Evolutionary conservation across 2,888 invertebrate species (phyloP).

Genomic region (Onchidella celtica): DNA sequence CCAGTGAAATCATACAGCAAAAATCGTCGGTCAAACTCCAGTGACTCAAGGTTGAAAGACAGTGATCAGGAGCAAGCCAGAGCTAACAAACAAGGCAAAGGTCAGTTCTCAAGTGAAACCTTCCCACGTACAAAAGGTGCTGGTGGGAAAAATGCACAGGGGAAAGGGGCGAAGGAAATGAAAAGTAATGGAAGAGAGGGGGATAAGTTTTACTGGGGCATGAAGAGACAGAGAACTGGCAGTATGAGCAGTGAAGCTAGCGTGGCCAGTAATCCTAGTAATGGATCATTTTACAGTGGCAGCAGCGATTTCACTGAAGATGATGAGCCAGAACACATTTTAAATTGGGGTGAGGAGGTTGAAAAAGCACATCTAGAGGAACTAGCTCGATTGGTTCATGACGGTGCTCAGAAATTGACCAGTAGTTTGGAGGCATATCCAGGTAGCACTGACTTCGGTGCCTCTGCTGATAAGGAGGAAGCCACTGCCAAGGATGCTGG

Average conservation of each 20-base stretch:
- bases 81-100: constrained; percentile 44
- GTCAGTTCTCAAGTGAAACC: constrained; percentile 46
- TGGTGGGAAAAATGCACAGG: constrained; percentile 26
- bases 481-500: too few species aligned
- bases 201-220: constrained; percentile 53
- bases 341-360: constrained; percentile 73
- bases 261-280: constrained; percentile 68
- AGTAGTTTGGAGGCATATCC: constrained; percentile 63
- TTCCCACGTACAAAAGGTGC: constrained; percentile 46
- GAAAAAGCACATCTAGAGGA: constrained; percentile 64
- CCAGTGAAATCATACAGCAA: constrained; percentile 37
- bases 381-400: constrained; percentile 69
- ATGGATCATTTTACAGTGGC: constrained; percentile 53
- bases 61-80: constrained; percentile 29
- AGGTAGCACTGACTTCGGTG: background rate
- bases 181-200: constrained; percentile 41
- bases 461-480: too few species aligned
- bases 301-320: constrained; percentile 51
- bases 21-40: constrained; percentile 54
- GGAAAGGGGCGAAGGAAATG: constrained; percentile 45
- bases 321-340: constrained; percentile 49
- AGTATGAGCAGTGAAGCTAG: constrained; percentile 70
- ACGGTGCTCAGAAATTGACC: constrained; percentile 70
- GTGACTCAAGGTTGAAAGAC: constrained; percentile 46
- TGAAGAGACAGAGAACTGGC: constrained; percentile 66